phyloP scores from a whole-genome alignment of 2,888 invertebrate genomes.

The Oscheius sp. region DNA sequence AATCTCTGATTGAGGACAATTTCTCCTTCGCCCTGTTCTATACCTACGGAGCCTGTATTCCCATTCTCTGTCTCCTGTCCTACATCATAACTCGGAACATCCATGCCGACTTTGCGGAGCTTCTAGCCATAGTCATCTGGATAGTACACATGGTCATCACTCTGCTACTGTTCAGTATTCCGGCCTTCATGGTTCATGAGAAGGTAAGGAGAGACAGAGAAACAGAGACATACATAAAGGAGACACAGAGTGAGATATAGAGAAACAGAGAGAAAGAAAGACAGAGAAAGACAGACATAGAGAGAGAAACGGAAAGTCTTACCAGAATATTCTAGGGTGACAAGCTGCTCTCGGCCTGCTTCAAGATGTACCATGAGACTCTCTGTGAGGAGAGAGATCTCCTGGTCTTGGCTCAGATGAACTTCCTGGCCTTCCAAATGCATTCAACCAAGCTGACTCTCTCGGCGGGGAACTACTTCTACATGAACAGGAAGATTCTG shows the following conservation, averaged over 20 bases:
- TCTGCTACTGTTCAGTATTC: conserved; percentile 55
- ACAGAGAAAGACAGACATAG: not conserved
- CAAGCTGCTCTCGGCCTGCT: conserved; percentile 49
- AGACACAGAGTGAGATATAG: no score
- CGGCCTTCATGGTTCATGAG: conserved; percentile 60
- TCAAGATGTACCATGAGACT: conserved; percentile 61
- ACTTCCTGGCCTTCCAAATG: conserved; percentile 58
- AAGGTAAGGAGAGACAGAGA: conserved; percentile 39
- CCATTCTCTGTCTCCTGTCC: conserved; percentile 35
- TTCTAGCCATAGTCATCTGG: conserved; percentile 53
- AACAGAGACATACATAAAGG: not conserved
- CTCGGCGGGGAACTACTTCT: conserved; percentile 57
- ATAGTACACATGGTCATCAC: conserved; percentile 51
- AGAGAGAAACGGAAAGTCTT: not conserved
- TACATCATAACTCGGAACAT: conserved; percentile 34
- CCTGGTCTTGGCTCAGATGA: conserved; percentile 57
- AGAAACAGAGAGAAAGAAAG: not conserved
- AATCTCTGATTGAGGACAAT: conserved; percentile 40
- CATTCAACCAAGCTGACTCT: conserved; percentile 56
- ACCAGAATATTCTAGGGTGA: conserved; percentile 49
- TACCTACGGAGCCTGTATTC: conserved; percentile 41
- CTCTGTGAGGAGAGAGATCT: conserved; percentile 56
- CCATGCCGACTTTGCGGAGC: conserved; percentile 51
- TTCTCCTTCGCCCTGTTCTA: conserved; percentile 43
- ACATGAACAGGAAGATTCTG: conserved; percentile 57